Conservation (phyloP, 2,888 invertebrate genomes). For the Leucozona laternaria region DNA sequence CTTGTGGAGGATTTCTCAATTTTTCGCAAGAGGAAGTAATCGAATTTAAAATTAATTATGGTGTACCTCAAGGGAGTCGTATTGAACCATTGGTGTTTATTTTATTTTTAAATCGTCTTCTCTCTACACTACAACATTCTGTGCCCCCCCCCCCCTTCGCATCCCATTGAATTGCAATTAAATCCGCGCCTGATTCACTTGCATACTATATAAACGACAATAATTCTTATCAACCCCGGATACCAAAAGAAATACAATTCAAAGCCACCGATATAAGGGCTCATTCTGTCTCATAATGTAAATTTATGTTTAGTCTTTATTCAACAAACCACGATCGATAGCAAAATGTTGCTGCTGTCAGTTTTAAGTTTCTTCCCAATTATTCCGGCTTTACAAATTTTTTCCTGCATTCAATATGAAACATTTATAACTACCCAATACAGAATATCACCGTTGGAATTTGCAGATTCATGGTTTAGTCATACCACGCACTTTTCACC, state of each 20-base stretch:
- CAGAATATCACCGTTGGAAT: constrained; percentile 11
- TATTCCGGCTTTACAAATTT: neutral
- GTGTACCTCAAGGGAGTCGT: too few relatives aligned
- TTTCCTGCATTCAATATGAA: constrained; percentile 34
- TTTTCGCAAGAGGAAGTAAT: too few relatives aligned
- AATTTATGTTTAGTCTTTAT: neutral
- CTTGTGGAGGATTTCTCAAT: too few relatives aligned
- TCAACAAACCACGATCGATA: neutral
- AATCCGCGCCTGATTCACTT: neutral
- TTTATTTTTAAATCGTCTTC: too few relatives aligned
- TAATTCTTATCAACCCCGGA: neutral
- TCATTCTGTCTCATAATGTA: neutral
- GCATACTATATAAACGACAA: neutral
- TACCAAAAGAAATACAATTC: neutral
- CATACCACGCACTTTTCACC: constrained; percentile 9
- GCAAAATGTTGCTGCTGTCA: neutral
- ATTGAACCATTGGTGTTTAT: too few relatives aligned
- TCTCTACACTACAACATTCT: too few relatives aligned
- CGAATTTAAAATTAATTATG: too few relatives aligned
- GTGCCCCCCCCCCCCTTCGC: too few relatives aligned
- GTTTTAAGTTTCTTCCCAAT: neutral
- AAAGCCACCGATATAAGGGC: neutral
- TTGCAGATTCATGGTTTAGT: constrained; percentile 31
- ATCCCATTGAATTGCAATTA: too few relatives aligned
- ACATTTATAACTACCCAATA: constrained; percentile 23